Evolutionary conservation across 2,113 vertebrate species (phyloP).

Genomic region (Rhinolophus sinicus): DNA sequence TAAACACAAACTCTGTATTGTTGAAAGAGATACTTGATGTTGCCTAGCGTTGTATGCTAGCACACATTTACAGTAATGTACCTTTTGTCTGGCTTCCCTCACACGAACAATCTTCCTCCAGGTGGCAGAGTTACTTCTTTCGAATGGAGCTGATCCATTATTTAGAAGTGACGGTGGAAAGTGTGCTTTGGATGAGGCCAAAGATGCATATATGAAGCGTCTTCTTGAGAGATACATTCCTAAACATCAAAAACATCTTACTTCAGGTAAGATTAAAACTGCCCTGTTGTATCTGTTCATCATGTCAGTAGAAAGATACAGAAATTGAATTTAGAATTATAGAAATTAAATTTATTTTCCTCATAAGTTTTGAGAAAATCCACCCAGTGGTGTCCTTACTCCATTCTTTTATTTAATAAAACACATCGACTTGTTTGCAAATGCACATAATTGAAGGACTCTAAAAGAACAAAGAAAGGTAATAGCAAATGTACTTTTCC

Average conservation of each 20-base stretch:
- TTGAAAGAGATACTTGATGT: slow-evolving; percentile 25
- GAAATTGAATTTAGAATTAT: slow-evolving; percentile 48
- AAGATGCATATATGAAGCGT: slow-evolving; percentile 70
- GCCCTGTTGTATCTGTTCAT: not conserved
- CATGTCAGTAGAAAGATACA: not conserved
- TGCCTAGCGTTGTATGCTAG: slow-evolving; percentile 16
- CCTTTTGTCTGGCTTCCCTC: not conserved
- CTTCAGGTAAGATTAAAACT: slow-evolving; percentile 78
- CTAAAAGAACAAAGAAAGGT: slow-evolving; percentile 2
- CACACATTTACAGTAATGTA: not conserved
- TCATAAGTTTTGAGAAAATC: slow-evolving; percentile 43
- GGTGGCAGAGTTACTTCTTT: slow-evolving; percentile 83
- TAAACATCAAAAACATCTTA: slow-evolving; percentile 49
- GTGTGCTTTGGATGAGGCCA: slow-evolving; percentile 83
- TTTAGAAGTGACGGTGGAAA: slow-evolving; percentile 78
- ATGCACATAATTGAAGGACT: not conserved
- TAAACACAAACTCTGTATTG: slow-evolving; percentile 17
- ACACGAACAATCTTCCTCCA: slow-evolving; percentile 73
- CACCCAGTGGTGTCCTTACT: not conserved
- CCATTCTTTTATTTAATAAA: not conserved
- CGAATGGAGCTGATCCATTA: slow-evolving; percentile 84
- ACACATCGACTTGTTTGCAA: not conserved
- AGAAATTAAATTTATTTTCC: slow-evolving; percentile 31
- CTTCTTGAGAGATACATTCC: slow-evolving; percentile 75
- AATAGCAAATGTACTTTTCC: not conserved